A percentile compares a stretch with the other conserved stretches of the same genome.
These are phyloP conservation scores for Megaceryle maxima DNA, from an alignment of 2,113 vertebrate genomes.

Conservation along the genomic window DNA sequence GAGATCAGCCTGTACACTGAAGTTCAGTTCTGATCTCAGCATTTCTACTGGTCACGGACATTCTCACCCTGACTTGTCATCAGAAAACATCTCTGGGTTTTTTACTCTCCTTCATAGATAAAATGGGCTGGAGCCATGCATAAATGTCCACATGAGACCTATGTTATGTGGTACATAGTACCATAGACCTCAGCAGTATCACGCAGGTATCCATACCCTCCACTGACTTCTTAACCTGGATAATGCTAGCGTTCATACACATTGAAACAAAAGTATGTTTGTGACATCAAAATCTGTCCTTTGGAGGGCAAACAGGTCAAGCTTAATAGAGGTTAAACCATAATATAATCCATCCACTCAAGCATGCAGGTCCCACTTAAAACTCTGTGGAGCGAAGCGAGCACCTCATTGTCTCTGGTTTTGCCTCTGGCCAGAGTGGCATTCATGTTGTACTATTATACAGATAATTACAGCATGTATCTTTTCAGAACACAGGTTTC, in stretches of 20 bases:
- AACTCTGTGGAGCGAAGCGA: accelerated
- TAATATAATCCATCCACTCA: not conserved
- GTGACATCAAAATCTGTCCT: not conserved
- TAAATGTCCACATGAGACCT: not conserved
- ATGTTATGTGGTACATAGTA: not conserved
- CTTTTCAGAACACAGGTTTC: not conserved
- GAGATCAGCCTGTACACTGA: not conserved
- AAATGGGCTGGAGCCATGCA: not conserved
- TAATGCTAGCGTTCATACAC: not conserved
- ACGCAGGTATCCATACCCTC: not conserved
- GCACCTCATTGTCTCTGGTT: not conserved
- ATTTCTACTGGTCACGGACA: not conserved
- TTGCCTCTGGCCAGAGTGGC: not conserved
- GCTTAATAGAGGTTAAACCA: not conserved
- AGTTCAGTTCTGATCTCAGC: not conserved
- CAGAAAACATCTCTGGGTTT: not conserved
- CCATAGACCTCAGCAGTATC: not conserved
- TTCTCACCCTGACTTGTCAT: not conserved
- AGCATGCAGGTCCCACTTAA: not conserved
- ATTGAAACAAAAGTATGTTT: not conserved
- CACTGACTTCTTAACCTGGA: not conserved
- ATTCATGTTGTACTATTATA: not conserved
- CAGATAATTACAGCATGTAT: not conserved
- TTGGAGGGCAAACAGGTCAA: not conserved
- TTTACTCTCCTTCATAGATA: not conserved